These are phyloP conservation scores for Carettochelys insculpta DNA, from an alignment of 2,113 vertebrate genomes.

Conservation along the genomic window DNA sequence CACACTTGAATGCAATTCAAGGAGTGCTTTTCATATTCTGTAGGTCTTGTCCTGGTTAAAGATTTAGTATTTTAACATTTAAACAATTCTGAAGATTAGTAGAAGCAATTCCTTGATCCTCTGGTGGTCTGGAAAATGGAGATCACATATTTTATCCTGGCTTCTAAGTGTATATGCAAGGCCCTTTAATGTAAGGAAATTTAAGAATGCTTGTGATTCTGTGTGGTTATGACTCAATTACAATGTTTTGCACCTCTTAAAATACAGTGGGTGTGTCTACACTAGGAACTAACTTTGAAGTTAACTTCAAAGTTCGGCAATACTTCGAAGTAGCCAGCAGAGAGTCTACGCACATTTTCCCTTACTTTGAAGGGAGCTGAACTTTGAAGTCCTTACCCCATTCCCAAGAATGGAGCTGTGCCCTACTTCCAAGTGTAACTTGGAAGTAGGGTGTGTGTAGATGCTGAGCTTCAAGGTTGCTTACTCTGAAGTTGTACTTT, in stretches of 20 bases:
- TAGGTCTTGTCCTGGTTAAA: neutral
- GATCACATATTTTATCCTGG: neutral
- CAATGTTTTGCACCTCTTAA: neutral
- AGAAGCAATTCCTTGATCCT: neutral
- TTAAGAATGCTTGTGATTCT: neutral
- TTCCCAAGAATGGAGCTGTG: too few relatives aligned
- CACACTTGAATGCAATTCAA: neutral
- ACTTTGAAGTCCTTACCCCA: too few relatives aligned
- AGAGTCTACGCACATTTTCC: too few relatives aligned
- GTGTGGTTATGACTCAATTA: neutral
- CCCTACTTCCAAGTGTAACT: too few relatives aligned
- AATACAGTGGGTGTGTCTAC: too few relatives aligned
- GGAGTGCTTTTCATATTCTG: neutral
- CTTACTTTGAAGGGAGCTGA: too few relatives aligned
- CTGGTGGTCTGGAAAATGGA: neutral
- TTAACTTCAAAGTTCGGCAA: too few relatives aligned
- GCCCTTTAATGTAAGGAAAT: neutral
- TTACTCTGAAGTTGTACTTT: too few relatives aligned
- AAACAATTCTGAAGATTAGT: neutral
- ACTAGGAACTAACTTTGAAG: too few relatives aligned
- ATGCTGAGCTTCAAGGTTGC: too few relatives aligned
- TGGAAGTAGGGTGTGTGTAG: too few relatives aligned
- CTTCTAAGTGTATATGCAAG: neutral
- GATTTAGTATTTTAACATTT: neutral
- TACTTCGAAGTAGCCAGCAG: too few relatives aligned